Conservation (phyloP, 2,797 vertebrate species). For the Phyllotis vaccarum region DNA sequence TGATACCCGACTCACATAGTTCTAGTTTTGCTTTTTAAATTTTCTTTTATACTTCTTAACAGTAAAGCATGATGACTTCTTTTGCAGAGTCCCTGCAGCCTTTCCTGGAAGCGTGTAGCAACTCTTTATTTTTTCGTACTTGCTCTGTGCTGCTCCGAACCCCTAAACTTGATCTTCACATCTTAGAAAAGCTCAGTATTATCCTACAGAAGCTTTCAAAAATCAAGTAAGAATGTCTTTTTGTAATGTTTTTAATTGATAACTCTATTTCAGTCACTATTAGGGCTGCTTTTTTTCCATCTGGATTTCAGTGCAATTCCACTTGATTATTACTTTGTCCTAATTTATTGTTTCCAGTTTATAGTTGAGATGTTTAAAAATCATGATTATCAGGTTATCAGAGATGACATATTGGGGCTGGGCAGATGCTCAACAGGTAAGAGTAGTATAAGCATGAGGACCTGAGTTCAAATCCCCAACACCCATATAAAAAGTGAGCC, state of each 20-base stretch:
- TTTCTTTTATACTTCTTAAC: not conserved
- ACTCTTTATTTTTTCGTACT: constrained; percentile 91
- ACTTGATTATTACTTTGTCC: not conserved
- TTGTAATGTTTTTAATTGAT: not conserved
- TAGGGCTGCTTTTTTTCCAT: not conserved
- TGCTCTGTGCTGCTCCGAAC: constrained; percentile 90
- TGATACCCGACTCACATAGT: not conserved
- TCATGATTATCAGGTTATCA: not conserved
- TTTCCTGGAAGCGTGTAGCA: constrained; percentile 94
- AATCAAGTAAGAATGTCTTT: constrained; percentile 90
- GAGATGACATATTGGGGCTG: not conserved
- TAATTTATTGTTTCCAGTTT: constrained; percentile 4
- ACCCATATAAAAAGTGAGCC: not conserved
- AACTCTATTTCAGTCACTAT: not conserved
- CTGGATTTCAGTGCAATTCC: not conserved
- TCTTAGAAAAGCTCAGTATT: constrained; percentile 93
- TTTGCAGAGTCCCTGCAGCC: constrained; percentile 89
- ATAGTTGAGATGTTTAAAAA: not conserved
- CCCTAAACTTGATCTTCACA: constrained; percentile 89
- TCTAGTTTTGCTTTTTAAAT: constrained; percentile 6
- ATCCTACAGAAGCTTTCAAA: constrained; percentile 95
- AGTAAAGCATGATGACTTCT: constrained; percentile 1
- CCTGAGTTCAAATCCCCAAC: not conserved
- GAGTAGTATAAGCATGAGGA: not conserved
- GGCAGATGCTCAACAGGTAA: not conserved